Conservation (phyloP, 2,113 vertebrate species). For the Stegastes partitus region DNA sequence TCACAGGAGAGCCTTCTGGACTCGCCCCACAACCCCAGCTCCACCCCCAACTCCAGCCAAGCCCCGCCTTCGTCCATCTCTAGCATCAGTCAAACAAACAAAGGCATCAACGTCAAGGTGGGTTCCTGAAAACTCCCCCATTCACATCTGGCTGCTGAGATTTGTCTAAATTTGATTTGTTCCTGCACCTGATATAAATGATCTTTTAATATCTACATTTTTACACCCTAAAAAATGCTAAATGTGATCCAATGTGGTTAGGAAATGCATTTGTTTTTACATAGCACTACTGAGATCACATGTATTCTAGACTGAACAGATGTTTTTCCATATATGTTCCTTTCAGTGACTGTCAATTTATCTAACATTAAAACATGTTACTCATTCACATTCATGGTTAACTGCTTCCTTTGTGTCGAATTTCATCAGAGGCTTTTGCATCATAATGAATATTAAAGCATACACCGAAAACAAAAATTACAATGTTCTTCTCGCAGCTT, state of each 20-base stretch:
- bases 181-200: neutral
- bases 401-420: neutral
- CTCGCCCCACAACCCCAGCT: slow-evolving; percentile 84
- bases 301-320: neutral
- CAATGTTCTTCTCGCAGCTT: neutral
- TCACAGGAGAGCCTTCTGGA: slow-evolving; percentile 96
- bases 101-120: slow-evolving; percentile 97
- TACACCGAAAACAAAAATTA: neutral
- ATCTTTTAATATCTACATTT: neutral
- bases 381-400: neutral
- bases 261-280: neutral
- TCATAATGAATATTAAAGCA: neutral
- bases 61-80: slow-evolving; percentile 94
- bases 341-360: neutral
- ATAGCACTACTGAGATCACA: neutral
- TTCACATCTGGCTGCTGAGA: neutral
- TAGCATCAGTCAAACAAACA: slow-evolving; percentile 95
- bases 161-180: neutral
- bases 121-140: neutral
- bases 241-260: neutral
- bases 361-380: neutral
- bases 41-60: slow-evolving; percentile 74
- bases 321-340: neutral
- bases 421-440: neutral
- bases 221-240: neutral